These are phyloP conservation scores for Limnephilus marmoratus DNA, from an alignment of 2,888 invertebrate genomes.

Conservation along the genomic window DNA sequence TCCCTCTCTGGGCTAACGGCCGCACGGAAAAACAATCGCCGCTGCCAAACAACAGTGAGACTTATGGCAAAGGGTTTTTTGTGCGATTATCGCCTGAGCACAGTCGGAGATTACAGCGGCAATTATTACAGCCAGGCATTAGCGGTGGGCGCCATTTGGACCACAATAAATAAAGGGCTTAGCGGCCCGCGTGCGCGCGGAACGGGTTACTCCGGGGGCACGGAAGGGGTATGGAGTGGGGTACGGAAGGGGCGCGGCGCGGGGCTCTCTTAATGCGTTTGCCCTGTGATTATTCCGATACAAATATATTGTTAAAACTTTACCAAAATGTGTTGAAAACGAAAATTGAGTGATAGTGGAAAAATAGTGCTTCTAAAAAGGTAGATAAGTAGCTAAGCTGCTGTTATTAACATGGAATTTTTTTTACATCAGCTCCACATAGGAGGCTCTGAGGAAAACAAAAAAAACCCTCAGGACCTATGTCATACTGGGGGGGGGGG, in stretches of 20 bases:
- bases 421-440: no score
- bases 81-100: constrained; percentile 33
- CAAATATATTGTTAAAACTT: neutral
- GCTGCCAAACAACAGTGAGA: constrained; percentile 28
- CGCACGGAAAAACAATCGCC: constrained; percentile 33
- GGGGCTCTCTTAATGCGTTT: neutral
- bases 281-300: neutral
- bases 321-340: neutral
- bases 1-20: constrained; percentile 18
- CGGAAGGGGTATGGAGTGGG: neutral
- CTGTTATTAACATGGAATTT: no score
- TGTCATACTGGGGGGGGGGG: no score
- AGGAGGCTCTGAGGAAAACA: no score
- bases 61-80: constrained; percentile 41
- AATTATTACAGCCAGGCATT: constrained; percentile 55
- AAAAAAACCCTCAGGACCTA: no score
- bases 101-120: constrained; percentile 45
- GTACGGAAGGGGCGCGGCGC: neutral
- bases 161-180: constrained; percentile 59
- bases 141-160: constrained; percentile 55
- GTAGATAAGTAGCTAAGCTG: no score
- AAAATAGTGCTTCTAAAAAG: neutral
- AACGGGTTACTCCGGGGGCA: neutral
- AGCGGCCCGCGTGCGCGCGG: constrained; percentile 43
- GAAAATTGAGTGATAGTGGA: neutral